Evolutionary conservation across 2,888 invertebrate species (phyloP), one percentile per base, ranked within the genome.

Genomic region (Drosophila greeni): DNA sequence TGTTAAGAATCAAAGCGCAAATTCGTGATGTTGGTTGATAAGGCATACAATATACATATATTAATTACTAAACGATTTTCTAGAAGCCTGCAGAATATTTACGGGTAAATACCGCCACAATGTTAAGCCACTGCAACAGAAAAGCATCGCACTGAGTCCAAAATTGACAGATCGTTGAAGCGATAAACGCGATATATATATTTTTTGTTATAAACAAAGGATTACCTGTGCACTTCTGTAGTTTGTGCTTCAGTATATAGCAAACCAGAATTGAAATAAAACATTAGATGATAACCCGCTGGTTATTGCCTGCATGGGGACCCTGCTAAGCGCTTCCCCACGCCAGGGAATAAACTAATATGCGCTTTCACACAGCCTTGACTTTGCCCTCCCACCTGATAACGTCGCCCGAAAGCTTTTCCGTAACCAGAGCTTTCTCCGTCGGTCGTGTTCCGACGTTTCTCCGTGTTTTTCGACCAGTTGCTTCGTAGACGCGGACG

Each of bases 21-120:
- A 76, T 69, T 72, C 66, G 81, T 79, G 83, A 79, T 79, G 79
- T 74, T 75, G 78, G 70, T 82, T 73, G 70, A 75, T 65, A 70
- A 52, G 39, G 60, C 51, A 65, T 48, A 48, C 47, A 48, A 55
- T 69, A 62, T 68, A 55, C 69, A 62, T 68, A 68, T 67, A 45
- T 45, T 49, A 49, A 54, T 37, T 54, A 43, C 51, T 42, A 48
- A 29, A 67, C 67, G 55, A 65, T 71, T 64, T 67, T 67, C 45
- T 53, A 66, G 64, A 43, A 53, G 55, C 76, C 66, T 71, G 74
- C 55, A 65, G 54, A 68, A 72, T 69, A 73, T 64, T 59, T 59
- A 57, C 42, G 42, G 64, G 64, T 54, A 74, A 74, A 69, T 66
- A 66, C 59, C 56, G 72, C 73, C 54, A 24, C 60, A 66, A 66